Base-by-base conservation (phyloP, 2,113 vertebrate genomes). In the Malurus alboscapulatus region DNA sequence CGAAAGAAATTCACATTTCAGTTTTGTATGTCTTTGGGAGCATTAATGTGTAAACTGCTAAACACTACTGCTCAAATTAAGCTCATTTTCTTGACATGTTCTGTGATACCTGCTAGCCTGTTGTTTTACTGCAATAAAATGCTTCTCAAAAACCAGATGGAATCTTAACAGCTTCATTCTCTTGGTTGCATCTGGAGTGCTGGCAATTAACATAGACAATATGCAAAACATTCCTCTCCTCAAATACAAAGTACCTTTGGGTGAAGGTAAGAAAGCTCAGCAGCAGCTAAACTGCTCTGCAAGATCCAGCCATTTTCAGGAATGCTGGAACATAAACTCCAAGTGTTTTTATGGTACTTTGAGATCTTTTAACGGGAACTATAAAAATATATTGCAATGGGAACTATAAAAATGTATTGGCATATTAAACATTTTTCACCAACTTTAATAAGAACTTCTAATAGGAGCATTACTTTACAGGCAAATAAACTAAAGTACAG, bases 321-420 rank as follows among this genome's bases (percentile, higher is more conserved):
- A 68, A 38, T 65, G 27, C 13, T 65, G 47, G 30, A 92, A 53
- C 30, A 36, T 38, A 58, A 84, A 40, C 6, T 38, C 17, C 1
- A 0, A 30, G 11, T 29, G 27, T 50, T 62, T 47, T 8, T 50
- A 65, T 86, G 17, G n/a, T 0, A 0, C 16, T 82, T n/a, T 20
- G 20, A 66, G n/a, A 55, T 51, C 25, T 73, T 83, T 71, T 62
- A 61, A 71, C 0, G 0, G 17, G 18, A 82, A 8, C 19, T 67
- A 44, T n/a, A 36, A 81, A 90, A 75, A 55, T 1, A 1, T 36
- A 44, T 17, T 45, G 19, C 9, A 22, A 48, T 16, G 21, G 17
- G 22, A 79, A 9, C 12, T 54, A 36, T 42, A 36, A 81, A 90
- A 75, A 47, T 1, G 1, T n/a, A 48, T 17, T 45, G 19, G 11